A percentile compares a stretch with the other conserved stretches of the same genome.
These are phyloP conservation scores for Gracilinanus agilis DNA, from an alignment of 2,113 vertebrate genomes.

Conservation along the genomic window DNA sequence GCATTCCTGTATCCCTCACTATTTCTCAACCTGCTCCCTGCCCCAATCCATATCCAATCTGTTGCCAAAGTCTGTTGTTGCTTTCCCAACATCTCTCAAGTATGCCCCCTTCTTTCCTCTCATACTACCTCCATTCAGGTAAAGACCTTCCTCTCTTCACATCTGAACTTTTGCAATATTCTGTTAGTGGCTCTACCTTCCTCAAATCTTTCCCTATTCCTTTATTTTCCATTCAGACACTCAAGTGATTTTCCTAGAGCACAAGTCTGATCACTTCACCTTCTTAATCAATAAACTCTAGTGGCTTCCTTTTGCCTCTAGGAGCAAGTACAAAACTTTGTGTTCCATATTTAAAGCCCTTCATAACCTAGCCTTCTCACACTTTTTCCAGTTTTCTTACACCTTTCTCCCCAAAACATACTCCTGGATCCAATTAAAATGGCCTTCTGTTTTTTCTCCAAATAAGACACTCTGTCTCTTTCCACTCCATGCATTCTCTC, in stretches of 20 bases:
- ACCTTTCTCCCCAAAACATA: not conserved
- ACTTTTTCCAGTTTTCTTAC: not conserved
- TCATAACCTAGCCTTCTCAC: not conserved
- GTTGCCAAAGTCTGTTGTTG: not conserved
- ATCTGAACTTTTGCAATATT: not conserved
- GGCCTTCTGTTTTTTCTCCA: not conserved
- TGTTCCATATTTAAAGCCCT: not conserved
- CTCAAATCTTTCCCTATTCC: not conserved
- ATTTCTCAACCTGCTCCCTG: not conserved
- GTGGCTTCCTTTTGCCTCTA: not conserved
- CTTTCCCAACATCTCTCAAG: not conserved
- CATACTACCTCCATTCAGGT: not conserved
- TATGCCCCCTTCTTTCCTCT: not conserved
- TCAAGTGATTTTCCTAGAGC: not conserved
- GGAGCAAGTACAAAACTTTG: not conserved
- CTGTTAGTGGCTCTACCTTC: not conserved
- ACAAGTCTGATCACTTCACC: not conserved
- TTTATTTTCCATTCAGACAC: not conserved
- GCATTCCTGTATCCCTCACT: not conserved
- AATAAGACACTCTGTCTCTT: not conserved
- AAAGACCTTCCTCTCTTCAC: not conserved
- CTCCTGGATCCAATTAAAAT: not conserved
- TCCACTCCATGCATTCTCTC: not conserved
- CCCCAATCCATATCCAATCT: not conserved
- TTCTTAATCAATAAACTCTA: not conserved